Evolutionary conservation across 37 sponge, comb jelly and placozoan species (phyloP), one percentile per base, ranked within the genome.

Genomic region (Bolinopsis microptera): DNA sequence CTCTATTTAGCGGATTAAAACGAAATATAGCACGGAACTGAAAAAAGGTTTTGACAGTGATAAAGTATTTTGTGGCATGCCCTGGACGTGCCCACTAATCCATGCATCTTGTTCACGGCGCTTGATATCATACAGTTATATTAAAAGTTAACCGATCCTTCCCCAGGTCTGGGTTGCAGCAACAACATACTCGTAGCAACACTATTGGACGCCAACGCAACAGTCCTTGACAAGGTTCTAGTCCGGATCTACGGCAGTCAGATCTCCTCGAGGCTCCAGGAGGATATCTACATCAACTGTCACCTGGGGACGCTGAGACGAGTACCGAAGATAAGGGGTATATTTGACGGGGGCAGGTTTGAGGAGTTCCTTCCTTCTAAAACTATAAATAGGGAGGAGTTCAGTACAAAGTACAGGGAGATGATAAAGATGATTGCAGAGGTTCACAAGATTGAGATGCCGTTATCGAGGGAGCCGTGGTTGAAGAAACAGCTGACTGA

Each of bases 321-420:
- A 36, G 33, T 77, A 16, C 80, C 80, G 0, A 31, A 34, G 37
- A 77, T 77, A 16, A 27, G 27, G 80, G 80, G 80, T 16, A 34
- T 77, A 36, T 77, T 77, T 34, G 80, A 77, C 9, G 80, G 80
- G 22, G 80, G 80, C 18, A 32, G 80, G 37, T 32, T 77, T 35
- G 80, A 77, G 36, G 80, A 77, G 37, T 77, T 77, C 36, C 80
- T 77, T 8, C 80, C 80, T 35, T 77, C 36, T 1, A 77, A 34
- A 27, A 32, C 21, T 32, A 77, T 77, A 1, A 35, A 18, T 77
- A 27, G 32, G 18, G 35, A 77, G 8, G 32, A 35, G 33, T 77
- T 77, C 37, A 28, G 80, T 13, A 18, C 9, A 18, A 18, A 34
- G 36, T 77, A 77, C 80, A 1, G 80, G 35, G 32, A 32, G 36